Percentiles rank a stretch among this genome's conserved stretches.
phyloP scores from a whole-genome alignment of 1,140 invertebrate genomes.

The Ceratitis capitata region DNA sequence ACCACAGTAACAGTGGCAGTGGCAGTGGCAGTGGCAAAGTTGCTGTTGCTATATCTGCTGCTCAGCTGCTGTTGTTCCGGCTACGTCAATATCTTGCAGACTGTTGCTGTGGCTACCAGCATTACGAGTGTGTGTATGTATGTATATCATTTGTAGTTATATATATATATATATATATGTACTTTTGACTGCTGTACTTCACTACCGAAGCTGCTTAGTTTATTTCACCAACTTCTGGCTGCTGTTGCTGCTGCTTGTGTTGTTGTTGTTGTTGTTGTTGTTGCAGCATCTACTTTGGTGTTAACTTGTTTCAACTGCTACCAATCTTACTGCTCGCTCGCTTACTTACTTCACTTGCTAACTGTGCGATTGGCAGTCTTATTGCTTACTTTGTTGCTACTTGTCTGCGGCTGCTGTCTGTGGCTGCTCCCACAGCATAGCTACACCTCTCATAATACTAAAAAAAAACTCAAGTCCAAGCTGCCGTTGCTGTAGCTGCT shows the following conservation, averaged over 20 bases:
- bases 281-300: constrained; percentile 7
- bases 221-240: neutral
- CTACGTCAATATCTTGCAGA: neutral
- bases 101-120: neutral
- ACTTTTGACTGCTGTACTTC: neutral
- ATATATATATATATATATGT: neutral
- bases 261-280: constrained; percentile 5
- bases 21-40: neutral
- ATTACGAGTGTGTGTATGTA: neutral
- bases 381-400: neutral
- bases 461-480: no score
- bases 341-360: neutral
- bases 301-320: constrained; percentile 28
- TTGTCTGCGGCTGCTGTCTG: neutral
- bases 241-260: neutral
- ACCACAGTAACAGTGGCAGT: neutral
- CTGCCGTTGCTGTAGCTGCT: constrained; percentile 17
- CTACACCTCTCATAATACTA: neutral
- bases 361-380: neutral
- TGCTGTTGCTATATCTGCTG: constrained; percentile 23
- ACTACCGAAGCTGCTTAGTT: neutral
- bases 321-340: neutral
- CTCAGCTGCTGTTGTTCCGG: constrained; percentile 1
- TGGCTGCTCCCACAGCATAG: neutral
- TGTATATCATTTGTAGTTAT: neutral